Percentiles rank a stretch among this genome's conserved stretches.
These are phyloP conservation scores for Ectemnius cavifrons DNA, from an alignment of 2,888 invertebrate genomes.

Conservation along the genomic window DNA sequence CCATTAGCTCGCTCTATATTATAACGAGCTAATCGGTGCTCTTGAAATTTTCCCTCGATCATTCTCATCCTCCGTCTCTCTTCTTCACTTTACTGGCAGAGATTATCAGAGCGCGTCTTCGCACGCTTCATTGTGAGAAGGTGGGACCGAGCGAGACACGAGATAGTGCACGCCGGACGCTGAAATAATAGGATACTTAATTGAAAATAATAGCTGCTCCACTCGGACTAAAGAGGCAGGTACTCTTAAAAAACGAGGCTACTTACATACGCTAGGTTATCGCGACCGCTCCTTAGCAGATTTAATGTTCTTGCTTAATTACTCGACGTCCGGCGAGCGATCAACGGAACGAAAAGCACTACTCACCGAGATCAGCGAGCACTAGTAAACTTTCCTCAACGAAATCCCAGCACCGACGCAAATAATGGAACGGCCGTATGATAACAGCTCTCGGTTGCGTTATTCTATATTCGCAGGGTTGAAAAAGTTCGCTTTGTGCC, in stretches of 20 bases:
- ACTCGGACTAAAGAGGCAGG: constrained; percentile 17
- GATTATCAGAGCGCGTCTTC: constrained; percentile 33
- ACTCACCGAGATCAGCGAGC: neutral
- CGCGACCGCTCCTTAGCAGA: constrained; percentile 29
- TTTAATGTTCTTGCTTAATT: constrained; percentile 44
- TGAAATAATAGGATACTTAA: constrained; percentile 24
- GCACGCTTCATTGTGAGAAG: constrained; percentile 22
- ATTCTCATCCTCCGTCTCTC: neutral
- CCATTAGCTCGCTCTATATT: neutral
- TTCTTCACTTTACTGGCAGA: neutral
- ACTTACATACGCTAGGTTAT: constrained; percentile 19
- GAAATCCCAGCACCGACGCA: constrained; percentile 8
- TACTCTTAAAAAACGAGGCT: constrained; percentile 20
- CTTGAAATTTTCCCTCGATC: constrained; percentile 7
- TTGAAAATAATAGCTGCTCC: constrained; percentile 33
- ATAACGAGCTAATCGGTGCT: constrained; percentile 6
- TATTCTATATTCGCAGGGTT: too few species aligned
- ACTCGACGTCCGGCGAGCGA: neutral
- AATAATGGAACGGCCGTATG: too few species aligned
- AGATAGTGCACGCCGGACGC: constrained; percentile 10
- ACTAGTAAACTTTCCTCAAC: constrained; percentile 15
- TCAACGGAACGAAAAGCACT: too few species aligned
- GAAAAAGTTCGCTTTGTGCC: neutral
- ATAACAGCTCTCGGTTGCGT: too few species aligned
- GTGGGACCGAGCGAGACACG: neutral